A percentile compares a stretch with the other conserved stretches of the same genome.
phyloP scores from a whole-genome alignment of 1,140 invertebrate species.

The Dinoponera quadriceps region DNA sequence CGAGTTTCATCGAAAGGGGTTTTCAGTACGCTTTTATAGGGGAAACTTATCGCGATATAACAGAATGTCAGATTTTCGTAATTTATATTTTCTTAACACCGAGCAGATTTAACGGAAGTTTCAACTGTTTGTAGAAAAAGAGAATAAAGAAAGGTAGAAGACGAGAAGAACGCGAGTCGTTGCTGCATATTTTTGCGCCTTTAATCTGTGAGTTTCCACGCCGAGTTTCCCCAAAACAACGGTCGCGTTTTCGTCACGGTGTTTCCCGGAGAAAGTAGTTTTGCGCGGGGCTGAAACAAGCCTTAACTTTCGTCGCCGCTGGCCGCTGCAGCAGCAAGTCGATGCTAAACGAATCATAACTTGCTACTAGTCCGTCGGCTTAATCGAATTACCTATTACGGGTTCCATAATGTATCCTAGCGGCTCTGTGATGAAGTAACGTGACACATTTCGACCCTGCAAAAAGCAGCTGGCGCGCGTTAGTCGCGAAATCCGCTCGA shows the following conservation, averaged over 20 bases:
- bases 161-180: background rate
- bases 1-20: background rate
- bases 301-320: slow-evolving; percentile 25
- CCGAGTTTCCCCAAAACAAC: background rate
- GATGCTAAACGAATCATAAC: slow-evolving; percentile 70
- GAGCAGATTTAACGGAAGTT: background rate
- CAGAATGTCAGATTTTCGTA: background rate
- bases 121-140: background rate
- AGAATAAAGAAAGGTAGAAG: too few relatives aligned
- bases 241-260: slow-evolving; percentile 5
- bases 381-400: slow-evolving; percentile 53
- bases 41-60: background rate
- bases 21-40: background rate
- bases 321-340: slow-evolving; percentile 30
- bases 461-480: slow-evolving; percentile 21
- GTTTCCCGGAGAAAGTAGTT: slow-evolving; percentile 26
- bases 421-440: slow-evolving; percentile 48
- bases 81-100: background rate
- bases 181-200: background rate
- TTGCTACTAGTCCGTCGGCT: slow-evolving; percentile 63
- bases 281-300: slow-evolving; percentile 10
- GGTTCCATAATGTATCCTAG: slow-evolving; percentile 53
- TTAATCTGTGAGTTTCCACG: slow-evolving; percentile 20
- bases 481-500: slow-evolving; percentile 16
- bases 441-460: slow-evolving; percentile 23